Evolutionary conservation across 2,113 vertebrate species (phyloP).

Genomic region (Rhinolophus sinicus): DNA sequence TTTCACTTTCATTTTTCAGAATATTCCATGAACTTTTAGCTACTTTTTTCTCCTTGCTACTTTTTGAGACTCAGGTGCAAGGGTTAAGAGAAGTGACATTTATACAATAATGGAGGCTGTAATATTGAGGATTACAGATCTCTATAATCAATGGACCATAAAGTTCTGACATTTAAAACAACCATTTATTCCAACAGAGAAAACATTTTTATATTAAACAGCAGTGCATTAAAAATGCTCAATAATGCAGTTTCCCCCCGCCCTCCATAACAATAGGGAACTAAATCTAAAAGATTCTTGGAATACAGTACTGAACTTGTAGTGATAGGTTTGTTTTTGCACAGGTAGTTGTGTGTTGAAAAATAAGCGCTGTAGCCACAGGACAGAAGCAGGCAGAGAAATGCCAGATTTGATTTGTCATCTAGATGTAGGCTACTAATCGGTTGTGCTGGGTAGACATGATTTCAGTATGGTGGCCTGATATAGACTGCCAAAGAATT

Average conservation of each 20-base stretch:
- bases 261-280: neutral
- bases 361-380: neutral
- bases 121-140: neutral
- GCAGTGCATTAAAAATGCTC: neutral
- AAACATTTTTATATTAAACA: neutral
- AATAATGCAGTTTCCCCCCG: neutral
- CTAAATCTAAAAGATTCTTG: neutral
- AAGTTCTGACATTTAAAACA: constrained; percentile 19
- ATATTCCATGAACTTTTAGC: neutral
- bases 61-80: neutral
- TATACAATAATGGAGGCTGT: neutral
- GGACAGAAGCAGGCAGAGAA: neutral
- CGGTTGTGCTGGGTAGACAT: neutral
- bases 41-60: neutral
- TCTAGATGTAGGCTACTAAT: neutral
- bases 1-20: neutral
- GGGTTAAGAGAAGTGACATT: neutral
- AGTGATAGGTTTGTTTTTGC: neutral
- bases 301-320: neutral
- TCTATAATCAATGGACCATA: neutral
- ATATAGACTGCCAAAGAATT: neutral
- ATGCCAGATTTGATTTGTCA: neutral
- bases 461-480: neutral
- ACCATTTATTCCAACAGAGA: neutral
- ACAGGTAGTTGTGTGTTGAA: neutral